Evolutionary conservation across 2,888 invertebrate species (phyloP), one percentile per base, ranked within the genome.

Genomic region (Aplocera efformata): DNA sequence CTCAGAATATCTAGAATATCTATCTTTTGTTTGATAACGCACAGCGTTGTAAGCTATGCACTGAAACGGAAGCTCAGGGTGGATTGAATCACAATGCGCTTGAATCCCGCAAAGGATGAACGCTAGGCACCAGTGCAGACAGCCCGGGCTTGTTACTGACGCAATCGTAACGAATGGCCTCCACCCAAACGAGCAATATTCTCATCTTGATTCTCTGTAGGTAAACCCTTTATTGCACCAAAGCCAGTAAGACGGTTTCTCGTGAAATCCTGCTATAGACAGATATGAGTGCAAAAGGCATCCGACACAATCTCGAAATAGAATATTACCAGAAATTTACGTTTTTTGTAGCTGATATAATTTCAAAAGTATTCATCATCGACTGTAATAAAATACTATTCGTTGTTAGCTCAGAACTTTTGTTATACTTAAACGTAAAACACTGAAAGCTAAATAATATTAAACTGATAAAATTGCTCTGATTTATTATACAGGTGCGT

Each of bases 21-120:
- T n/a, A n/a, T n/a, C n/a, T n/a, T n/a, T n/a, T n/a, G n/a, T n/a
- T n/a, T n/a, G n/a, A n/a, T n/a, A n/a, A n/a, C n/a, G n/a, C n/a
- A n/a, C n/a, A n/a, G 63, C 64, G 55, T 63, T 49, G 58, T 35
- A 63, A 68, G 67, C 13, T 17, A 17, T 3, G 67, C 61, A 69
- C 63, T 6, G 32, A 49, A 35, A 37, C 32, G 32, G 40, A 44
- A 48, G 20, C 31, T 32, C 23, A 9, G 27, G 24, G 35, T 17
- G 2, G 29, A 45, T 65, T 62, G 63, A 71, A 71, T 71, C 64
- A 72, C 72, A 74, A 72, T 74, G 67, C 64, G 59, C 62, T 67
- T 62, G 63, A 66, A 69, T 72, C 63, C 66, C 60, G 61, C 61
- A 64, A 67, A 67, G 60, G 65, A 44, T 48, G 33, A 50, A 59